A percentile compares a stretch with the other conserved stretches of the same genome.
These are phyloP conservation scores for Hirtodrosophila duncani DNA, from an alignment of 2,888 invertebrate genomes.

Conservation along the genomic window DNA sequence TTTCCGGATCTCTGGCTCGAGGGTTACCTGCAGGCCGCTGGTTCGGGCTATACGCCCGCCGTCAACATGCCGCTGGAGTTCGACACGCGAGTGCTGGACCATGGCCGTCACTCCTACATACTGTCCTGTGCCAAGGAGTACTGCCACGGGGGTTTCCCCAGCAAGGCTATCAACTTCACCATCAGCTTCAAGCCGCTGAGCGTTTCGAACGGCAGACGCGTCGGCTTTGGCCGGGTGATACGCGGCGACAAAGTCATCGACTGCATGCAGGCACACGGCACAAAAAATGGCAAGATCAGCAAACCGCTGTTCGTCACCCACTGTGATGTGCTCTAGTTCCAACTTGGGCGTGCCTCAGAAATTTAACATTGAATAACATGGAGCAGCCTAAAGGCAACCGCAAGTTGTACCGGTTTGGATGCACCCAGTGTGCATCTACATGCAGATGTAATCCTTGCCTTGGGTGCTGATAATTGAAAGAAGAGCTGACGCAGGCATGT, in stretches of 20 bases:
- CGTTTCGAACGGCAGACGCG: conserved; percentile 59
- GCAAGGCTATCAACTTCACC: conserved; percentile 49
- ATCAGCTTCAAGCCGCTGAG: conserved; percentile 64
- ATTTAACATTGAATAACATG: no score
- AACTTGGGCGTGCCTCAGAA: no score
- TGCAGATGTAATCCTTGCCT: no score
- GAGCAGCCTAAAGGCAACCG: no score
- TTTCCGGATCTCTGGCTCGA: conserved; percentile 67
- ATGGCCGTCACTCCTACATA: conserved; percentile 25
- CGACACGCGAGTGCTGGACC: conserved; percentile 47
- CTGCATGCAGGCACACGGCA: conserved; percentile 56
- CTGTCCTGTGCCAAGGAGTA: conserved; percentile 42
- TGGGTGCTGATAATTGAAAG: no score
- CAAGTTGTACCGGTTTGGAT: no score
- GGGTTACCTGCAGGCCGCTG: conserved; percentile 28
- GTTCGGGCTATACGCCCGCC: neutral
- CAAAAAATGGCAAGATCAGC: conserved; percentile 65
- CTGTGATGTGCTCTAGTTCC: conserved; percentile 50
- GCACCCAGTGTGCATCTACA: no score
- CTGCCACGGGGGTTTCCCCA: conserved; percentile 23
- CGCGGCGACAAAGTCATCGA: conserved; percentile 53
- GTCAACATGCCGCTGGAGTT: conserved; percentile 34
- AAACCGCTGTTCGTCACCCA: conserved; percentile 48
- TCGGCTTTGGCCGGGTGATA: conserved; percentile 68
- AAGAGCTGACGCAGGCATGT: no score